Conservation (phyloP, 2,888 invertebrate genomes). For the Pterostichus madidus region DNA sequence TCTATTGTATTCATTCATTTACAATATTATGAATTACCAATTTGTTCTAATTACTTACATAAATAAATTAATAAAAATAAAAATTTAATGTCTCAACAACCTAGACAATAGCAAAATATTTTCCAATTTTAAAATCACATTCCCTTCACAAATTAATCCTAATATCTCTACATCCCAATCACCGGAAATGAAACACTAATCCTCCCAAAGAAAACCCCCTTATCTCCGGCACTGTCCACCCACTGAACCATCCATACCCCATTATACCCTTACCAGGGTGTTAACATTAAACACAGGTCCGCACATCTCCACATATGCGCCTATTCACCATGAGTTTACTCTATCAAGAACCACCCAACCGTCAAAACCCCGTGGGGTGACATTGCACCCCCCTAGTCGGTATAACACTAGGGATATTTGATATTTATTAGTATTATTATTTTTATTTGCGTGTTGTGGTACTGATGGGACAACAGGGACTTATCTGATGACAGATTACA, state of each 20-base stretch:
- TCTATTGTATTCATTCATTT: no score
- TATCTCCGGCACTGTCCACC: conserved; percentile 22
- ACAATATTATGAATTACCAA: no score
- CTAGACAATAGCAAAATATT: no score
- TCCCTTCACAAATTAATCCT: no score
- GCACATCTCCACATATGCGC: conserved; percentile 26
- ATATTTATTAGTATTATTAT: conserved; percentile 62
- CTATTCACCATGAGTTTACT: background rate
- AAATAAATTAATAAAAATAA: no score
- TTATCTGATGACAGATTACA: conserved; percentile 38
- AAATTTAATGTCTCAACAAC: no score
- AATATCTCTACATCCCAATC: no score
- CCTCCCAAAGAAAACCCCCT: background rate
- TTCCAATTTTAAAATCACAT: no score
- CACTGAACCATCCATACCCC: background rate
- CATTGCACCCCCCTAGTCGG: background rate
- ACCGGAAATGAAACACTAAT: conserved; percentile 40
- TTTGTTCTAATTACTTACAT: no score
- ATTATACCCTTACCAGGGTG: conserved; percentile 17
- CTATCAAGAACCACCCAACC: conserved; percentile 13
- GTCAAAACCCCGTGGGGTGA: conserved; percentile 34
- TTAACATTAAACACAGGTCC: conserved; percentile 13
- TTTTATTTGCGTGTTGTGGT: conserved; percentile 58
- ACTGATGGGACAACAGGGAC: conserved; percentile 40
- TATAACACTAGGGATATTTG: conserved; percentile 51